These are phyloP conservation scores for Sericinus montela DNA, from an alignment of 2,888 invertebrate species.

Conservation along the genomic window DNA sequence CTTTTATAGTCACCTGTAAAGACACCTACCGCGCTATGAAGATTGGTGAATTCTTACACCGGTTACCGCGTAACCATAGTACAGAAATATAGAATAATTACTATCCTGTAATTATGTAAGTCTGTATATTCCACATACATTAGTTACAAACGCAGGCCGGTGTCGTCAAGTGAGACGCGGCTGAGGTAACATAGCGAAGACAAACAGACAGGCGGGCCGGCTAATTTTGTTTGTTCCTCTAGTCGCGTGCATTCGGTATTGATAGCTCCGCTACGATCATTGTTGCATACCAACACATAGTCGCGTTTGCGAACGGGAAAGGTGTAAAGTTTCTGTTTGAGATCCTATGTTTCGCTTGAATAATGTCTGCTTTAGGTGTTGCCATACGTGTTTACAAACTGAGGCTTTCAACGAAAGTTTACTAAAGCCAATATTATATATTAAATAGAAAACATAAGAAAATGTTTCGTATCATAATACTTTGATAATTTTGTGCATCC, in stretches of 20 bases:
- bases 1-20: no score
- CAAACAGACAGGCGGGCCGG: constrained; percentile 47
- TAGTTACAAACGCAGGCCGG: background rate
- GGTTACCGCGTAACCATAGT: no score
- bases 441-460: no score
- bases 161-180: constrained; percentile 4
- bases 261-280: constrained; percentile 33
- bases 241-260: constrained; percentile 31
- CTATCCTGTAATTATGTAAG: no score
- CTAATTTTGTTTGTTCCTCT: constrained; percentile 66
- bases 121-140: background rate
- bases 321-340: constrained; percentile 21
- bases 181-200: constrained; percentile 43
- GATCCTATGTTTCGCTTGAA: constrained; percentile 6
- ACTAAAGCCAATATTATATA: no score
- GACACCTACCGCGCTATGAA: no score
- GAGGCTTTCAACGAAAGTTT: no score
- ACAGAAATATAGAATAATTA: no score
- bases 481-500: no score
- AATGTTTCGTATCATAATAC: no score
- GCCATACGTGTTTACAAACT: no score
- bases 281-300: constrained; percentile 25
- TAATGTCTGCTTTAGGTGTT: background rate
- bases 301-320: constrained; percentile 15
- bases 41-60: no score